These are phyloP conservation scores for Meriones unguiculatus DNA, from an alignment of 2,113 vertebrate species.

Conservation along the genomic window DNA sequence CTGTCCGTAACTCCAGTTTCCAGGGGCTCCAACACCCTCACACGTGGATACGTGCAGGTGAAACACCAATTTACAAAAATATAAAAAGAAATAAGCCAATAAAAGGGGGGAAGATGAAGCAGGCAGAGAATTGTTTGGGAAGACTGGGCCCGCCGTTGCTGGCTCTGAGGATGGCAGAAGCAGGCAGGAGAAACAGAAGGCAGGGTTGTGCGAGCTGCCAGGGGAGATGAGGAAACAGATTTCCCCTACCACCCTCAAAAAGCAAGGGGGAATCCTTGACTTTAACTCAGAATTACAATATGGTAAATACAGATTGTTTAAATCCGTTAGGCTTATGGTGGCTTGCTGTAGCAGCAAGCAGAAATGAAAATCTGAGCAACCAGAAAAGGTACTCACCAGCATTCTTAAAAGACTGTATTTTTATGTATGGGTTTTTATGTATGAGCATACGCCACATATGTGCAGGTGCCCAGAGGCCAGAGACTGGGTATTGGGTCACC, in stretches of 20 bases:
- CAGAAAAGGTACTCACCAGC: conserved; percentile 1
- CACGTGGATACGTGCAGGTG: neutral
- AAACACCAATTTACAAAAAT: neutral
- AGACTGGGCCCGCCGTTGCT: neutral
- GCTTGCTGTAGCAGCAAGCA: neutral
- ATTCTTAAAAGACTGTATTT: neutral
- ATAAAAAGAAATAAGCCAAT: neutral
- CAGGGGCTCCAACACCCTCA: neutral
- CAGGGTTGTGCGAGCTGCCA: neutral
- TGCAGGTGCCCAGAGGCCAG: neutral
- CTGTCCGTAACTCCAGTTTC: neutral
- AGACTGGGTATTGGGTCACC: neutral
- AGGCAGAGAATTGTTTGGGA: neutral
- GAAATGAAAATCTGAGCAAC: conserved; percentile 36
- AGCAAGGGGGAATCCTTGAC: neutral
- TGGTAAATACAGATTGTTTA: neutral
- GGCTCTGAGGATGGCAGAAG: neutral
- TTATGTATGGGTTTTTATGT: neutral
- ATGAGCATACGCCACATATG: neutral
- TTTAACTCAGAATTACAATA: conserved; percentile 17
- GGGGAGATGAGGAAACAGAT: neutral
- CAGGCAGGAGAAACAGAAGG: neutral
- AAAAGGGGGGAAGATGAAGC: neutral
- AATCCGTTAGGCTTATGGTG: neutral
- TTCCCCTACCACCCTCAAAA: neutral